These are phyloP conservation scores for Beris morrisii DNA, from an alignment of 2,888 invertebrate species.

Conservation along the genomic window DNA sequence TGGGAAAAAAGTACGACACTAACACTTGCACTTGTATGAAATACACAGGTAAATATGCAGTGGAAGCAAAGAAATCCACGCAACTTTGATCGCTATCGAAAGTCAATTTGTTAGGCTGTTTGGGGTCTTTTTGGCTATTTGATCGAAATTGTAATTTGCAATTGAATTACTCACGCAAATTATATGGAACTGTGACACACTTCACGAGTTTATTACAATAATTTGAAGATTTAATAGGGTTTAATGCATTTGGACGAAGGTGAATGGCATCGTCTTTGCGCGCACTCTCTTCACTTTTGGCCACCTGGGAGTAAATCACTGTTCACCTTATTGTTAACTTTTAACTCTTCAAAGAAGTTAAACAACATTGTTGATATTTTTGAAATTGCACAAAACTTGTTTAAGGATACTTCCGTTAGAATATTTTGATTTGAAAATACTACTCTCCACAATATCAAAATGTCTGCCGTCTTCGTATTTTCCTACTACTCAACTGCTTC, in stretches of 20 bases:
- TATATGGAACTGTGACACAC: too few species aligned
- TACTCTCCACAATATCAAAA: constrained; percentile 21
- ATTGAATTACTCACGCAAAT: too few species aligned
- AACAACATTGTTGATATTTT: too few species aligned
- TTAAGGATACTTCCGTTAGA: constrained; percentile 26
- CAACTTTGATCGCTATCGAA: neutral
- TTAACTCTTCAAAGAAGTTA: too few species aligned
- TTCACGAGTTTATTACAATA: too few species aligned
- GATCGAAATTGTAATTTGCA: too few species aligned
- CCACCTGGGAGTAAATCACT: neutral
- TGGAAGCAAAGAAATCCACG: constrained; percentile 13
- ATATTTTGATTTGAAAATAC: constrained; percentile 12
- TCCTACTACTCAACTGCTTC: constrained; percentile 32
- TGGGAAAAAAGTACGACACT: constrained; percentile 21
- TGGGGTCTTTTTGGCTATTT: too few species aligned
- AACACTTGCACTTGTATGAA: constrained; percentile 13
- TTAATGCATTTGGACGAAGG: neutral
- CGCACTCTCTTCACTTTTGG: constrained; percentile 7
- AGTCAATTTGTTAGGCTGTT: too few species aligned
- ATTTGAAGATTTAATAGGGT: too few species aligned
- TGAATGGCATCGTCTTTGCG: constrained; percentile 20
- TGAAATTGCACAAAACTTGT: neutral
- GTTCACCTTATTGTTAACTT: too few species aligned
- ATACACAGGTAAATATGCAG: neutral
- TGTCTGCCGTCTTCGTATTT: constrained; percentile 33